Base-by-base conservation (phyloP, 2,797 vertebrate genomes). In the Australoheros facetus region DNA sequence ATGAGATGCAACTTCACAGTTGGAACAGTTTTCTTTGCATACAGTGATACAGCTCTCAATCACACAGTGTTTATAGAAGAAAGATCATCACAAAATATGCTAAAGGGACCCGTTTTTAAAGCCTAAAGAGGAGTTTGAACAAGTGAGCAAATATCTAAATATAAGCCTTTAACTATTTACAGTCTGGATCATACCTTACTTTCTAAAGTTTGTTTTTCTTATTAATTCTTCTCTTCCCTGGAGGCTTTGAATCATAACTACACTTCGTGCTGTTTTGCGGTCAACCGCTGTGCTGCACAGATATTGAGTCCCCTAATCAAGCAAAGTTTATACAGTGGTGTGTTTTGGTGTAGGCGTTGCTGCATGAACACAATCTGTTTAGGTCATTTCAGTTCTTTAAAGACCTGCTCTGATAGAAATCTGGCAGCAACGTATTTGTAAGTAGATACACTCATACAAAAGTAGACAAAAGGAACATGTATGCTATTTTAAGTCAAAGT, bases 301-400 rank as follows among this genome's bases (percentile, higher is more conserved):
- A 85, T 54, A 66, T 76, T 51, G 16, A 56, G 32, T 77, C 55
- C 23, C 81, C 77, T 37, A 54, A 72, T 82, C 55, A 88, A 73
- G 78, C 39, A 57, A 51, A 79, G 75, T 75, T 56, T 53, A 75
- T 55, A 78, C 72, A 66, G 60, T 9, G 19, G 37, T 76, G 76
- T 51, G 39, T 6, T 6, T 23, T 30, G 34, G 28, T 81, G 71
- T 66, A 80, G 64, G 80, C 73, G 79, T 57, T 83, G 53, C 76
- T 77, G 81, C 85, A 82, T 84, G 71, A 85, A 78, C 85, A 74
- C 77, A 85, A 86, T 90, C 86, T 87, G 78, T 75, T 55, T 78
- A 48, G 75, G 69, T 89, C 77, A 80, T 23, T 34, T 14, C 56
- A 58, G 17, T 74, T 51, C 30, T 32, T 74, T 59, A 66, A 48